phyloP scores from a whole-genome alignment of 2,113 vertebrate species.

The Paramormyrops kingsleyae region DNA sequence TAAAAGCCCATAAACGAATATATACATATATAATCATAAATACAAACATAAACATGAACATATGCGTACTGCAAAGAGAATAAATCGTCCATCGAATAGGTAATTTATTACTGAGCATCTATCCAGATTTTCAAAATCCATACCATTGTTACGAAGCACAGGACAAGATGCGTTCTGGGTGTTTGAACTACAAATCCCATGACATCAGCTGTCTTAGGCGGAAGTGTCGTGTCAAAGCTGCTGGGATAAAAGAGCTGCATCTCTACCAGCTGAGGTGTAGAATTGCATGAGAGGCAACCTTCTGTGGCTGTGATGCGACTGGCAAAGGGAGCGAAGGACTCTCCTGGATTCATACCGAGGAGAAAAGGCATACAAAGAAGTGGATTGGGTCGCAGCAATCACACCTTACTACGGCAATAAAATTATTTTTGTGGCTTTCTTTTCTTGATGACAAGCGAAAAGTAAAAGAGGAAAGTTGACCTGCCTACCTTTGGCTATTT shows the following conservation, averaged over 20 bases:
- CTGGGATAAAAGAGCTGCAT: constrained; percentile 52
- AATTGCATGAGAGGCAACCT: constrained; percentile 31
- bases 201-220: constrained; percentile 44
- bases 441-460: constrained; percentile 15
- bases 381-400: background rate
- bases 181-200: constrained; percentile 70
- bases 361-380: background rate
- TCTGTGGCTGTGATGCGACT: constrained; percentile 27
- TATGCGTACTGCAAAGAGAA: background rate
- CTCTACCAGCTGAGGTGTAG: constrained; percentile 35
- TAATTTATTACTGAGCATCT: background rate
- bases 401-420: constrained; percentile 4
- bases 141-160: background rate
- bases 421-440: background rate
- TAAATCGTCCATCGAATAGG: background rate
- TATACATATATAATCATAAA: background rate
- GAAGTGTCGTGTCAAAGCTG: constrained; percentile 60
- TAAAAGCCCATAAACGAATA: background rate
- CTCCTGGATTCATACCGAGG: background rate
- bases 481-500: constrained; percentile 39
- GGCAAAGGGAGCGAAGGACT: constrained; percentile 23
- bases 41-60: background rate
- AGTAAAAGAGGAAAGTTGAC: constrained; percentile 52
- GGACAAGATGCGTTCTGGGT: background rate
- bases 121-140: background rate